A percentile compares a stretch with the other conserved stretches of the same genome.
phyloP scores from a whole-genome alignment of 1,140 invertebrate genomes.

The Diorhabda elongata region DNA sequence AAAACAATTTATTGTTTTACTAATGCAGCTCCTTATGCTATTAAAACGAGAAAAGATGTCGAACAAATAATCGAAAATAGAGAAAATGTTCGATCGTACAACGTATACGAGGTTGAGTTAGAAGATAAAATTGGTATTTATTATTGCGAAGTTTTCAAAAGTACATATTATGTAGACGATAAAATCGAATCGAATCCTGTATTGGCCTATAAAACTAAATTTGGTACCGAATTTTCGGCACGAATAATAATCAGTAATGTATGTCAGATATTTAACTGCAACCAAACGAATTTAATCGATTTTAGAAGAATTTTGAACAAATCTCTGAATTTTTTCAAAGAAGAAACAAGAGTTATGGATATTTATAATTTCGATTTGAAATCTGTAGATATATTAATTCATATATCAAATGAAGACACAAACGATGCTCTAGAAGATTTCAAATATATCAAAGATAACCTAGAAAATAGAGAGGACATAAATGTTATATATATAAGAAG shows the following conservation, averaged over 20 bases:
- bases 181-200: slow-evolving; percentile 34
- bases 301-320: slow-evolving; percentile 6
- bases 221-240: slow-evolving; percentile 43
- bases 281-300: slow-evolving; percentile 7
- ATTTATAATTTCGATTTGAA: slow-evolving; percentile 25
- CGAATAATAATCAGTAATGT: slow-evolving; percentile 28
- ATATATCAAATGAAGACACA: slow-evolving; percentile 25
- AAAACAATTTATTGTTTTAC: slow-evolving; percentile 31
- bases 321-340: not conserved
- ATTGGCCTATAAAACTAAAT: slow-evolving; percentile 35
- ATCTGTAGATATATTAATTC: slow-evolving; percentile 36
- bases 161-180: slow-evolving; percentile 35
- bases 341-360: slow-evolving; percentile 32
- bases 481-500: slow-evolving; percentile 29
- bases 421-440: not conserved
- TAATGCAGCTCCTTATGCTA: slow-evolving; percentile 24
- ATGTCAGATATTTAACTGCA: slow-evolving; percentile 25
- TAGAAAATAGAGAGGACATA: slow-evolving; percentile 21
- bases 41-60: slow-evolving; percentile 32
- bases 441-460: slow-evolving; percentile 6
- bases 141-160: slow-evolving; percentile 48
- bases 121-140: slow-evolving; percentile 47
- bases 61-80: not conserved
- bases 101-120: slow-evolving; percentile 37
- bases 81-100: slow-evolving; percentile 31